A percentile compares a stretch with the other conserved stretches of the same genome.
Evolutionary conservation across 2,888 invertebrate species (phyloP).

Genomic region (Caenorhabditis sinica): DNA sequence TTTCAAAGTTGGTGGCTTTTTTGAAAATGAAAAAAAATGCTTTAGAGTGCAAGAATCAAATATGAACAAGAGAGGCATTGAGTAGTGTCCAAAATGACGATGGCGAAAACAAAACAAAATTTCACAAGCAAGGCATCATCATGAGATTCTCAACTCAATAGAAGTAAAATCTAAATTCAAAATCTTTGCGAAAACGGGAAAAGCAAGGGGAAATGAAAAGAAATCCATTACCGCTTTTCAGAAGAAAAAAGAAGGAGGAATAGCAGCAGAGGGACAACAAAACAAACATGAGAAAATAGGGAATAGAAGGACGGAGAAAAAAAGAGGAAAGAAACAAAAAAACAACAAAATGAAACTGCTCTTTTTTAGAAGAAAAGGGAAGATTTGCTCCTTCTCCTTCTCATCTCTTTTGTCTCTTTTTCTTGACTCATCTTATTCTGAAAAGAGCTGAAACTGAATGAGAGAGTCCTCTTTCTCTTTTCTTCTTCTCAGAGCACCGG

Average conservation of each 20-base stretch:
- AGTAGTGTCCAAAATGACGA: neutral
- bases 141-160: neutral
- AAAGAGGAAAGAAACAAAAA: neutral
- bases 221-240: slow-evolving; percentile 43
- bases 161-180: neutral
- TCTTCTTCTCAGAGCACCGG: neutral
- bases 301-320: slow-evolving; percentile 9
- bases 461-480: neutral
- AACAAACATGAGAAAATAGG: slow-evolving; percentile 17
- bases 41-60: neutral
- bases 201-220: slow-evolving; percentile 20
- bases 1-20: neutral
- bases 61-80: too few species aligned
- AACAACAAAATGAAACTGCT: slow-evolving; percentile 24
- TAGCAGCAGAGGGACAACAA: slow-evolving; percentile 7
- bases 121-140: neutral
- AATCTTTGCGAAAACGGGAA: slow-evolving; percentile 18
- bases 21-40: neutral
- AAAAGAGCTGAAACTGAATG: neutral
- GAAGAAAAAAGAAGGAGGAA: slow-evolving; percentile 29
- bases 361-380: neutral
- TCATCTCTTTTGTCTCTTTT: too few species aligned
- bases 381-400: neutral
- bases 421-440: slow-evolving; percentile 12
- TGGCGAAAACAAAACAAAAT: neutral